Percentiles rank a stretch among this genome's conserved stretches.
Conservation (phyloP, 2,797 vertebrate species). For the Neosilurus mollespiculum region DNA sequence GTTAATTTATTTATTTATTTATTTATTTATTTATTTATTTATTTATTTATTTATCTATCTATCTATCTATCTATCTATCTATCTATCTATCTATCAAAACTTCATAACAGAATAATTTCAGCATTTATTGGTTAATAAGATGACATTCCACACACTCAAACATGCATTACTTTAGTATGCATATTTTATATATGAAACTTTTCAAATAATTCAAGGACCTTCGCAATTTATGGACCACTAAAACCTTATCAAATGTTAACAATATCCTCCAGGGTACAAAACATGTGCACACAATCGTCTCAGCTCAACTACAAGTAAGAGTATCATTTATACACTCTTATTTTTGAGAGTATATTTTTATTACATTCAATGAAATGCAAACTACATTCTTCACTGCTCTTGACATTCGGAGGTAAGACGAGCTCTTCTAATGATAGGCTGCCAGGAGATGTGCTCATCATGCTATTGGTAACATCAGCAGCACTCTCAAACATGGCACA, state of each 20-base stretch:
- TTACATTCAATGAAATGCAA: slow-evolving; percentile 39
- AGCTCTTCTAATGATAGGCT: slow-evolving; percentile 50
- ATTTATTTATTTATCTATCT: too few species aligned
- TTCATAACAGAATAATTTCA: too few species aligned
- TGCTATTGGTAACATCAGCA: slow-evolving; percentile 53
- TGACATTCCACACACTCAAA: too few species aligned
- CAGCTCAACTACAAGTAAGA: neutral
- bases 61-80: too few species aligned
- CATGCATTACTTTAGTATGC: too few species aligned
- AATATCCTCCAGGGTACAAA: neutral
- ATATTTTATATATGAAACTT: neutral
- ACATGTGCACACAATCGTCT: neutral
- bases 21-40: too few species aligned
- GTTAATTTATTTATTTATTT: too few species aligned
- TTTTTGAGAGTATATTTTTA: slow-evolving; percentile 18
- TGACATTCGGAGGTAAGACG: slow-evolving; percentile 56
- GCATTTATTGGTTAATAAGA: too few species aligned
- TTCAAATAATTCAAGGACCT: neutral
- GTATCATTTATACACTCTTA: neutral
- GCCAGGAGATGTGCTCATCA: slow-evolving; percentile 49
- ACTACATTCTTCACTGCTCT: slow-evolving; percentile 40
- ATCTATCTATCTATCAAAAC: too few species aligned
- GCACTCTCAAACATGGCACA: slow-evolving; percentile 38
- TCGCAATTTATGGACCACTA: neutral
- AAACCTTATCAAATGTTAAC: neutral